Evolutionary conservation across 2,888 invertebrate species (phyloP).

Genomic region (Nomada ruficornis): DNA sequence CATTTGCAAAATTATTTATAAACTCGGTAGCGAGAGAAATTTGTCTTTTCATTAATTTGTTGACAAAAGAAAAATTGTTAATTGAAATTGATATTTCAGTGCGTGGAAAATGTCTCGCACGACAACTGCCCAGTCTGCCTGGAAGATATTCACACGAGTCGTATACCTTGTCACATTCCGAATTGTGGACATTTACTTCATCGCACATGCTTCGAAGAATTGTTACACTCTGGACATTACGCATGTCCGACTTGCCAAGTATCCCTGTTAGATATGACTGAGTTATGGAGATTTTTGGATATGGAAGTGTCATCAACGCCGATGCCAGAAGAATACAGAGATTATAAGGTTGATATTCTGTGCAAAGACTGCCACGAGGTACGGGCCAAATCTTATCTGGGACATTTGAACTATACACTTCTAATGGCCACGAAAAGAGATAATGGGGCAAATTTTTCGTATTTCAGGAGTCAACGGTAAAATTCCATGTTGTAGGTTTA

Average conservation of each 20-base stretch:
- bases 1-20: not conserved
- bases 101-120: conserved; percentile 94
- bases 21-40: not conserved
- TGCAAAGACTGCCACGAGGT: conserved; percentile 97
- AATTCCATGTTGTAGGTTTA: conserved; percentile 94
- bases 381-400: conserved; percentile 62
- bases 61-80: not conserved
- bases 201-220: conserved; percentile 92
- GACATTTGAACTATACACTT: not conserved
- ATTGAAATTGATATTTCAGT: conserved; percentile 85
- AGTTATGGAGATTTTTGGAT: conserved; percentile 93
- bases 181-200: conserved; percentile 95
- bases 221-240: conserved; percentile 91
- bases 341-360: conserved; percentile 92
- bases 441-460: not conserved
- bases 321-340: conserved; percentile 93
- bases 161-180: conserved; percentile 95
- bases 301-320: conserved; percentile 92
- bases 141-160: conserved; percentile 95
- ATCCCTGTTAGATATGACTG: conserved; percentile 94
- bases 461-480: conserved; percentile 90
- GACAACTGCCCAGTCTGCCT: conserved; percentile 95
- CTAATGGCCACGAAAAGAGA: too few relatives aligned
- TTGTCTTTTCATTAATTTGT: not conserved
- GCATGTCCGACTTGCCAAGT: conserved; percentile 95